Conservation (phyloP, 2,113 vertebrate species). For the Haplotaxodon microlepis region DNA sequence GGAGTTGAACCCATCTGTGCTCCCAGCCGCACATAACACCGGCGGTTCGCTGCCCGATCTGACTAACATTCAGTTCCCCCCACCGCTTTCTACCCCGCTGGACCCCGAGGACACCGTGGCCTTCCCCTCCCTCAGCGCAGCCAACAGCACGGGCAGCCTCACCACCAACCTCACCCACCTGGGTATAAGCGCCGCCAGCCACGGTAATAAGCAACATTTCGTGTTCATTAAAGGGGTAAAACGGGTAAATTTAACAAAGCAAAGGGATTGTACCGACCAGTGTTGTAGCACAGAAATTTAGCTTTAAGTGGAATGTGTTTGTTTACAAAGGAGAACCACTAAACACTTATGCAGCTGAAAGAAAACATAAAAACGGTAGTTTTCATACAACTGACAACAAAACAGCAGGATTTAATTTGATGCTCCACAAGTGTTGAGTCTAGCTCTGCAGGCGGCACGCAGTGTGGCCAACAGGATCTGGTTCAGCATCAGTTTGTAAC, state of each 20-base stretch:
- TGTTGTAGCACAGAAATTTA: neutral
- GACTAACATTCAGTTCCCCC: slow-evolving; percentile 96
- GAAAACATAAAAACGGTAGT: neutral
- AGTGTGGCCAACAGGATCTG: neutral
- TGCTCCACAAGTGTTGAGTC: neutral
- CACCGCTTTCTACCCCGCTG: slow-evolving; percentile 89
- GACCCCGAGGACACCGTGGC: slow-evolving; percentile 86
- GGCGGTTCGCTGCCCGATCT: slow-evolving; percentile 95
- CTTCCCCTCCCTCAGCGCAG: slow-evolving; percentile 81
- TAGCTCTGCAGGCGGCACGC: neutral
- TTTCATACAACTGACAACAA: neutral
- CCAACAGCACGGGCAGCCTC: slow-evolving; percentile 85
- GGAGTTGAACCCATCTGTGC: slow-evolving; percentile 81
- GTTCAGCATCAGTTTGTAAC: neutral
- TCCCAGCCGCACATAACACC: slow-evolving; percentile 87
- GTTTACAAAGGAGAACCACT: neutral
- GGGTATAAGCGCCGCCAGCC: slow-evolving; percentile 81
- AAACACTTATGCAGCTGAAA: neutral
- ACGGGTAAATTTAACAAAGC: neutral
- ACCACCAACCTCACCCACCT: slow-evolving; percentile 90
- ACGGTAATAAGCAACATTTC: slow-evolving; percentile 64
- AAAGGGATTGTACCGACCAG: neutral
- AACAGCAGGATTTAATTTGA: neutral
- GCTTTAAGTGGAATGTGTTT: neutral
- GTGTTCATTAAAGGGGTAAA: neutral